Base-by-base conservation (phyloP, 1,140 invertebrate genomes). In the Heliconius eleuchia region DNA sequence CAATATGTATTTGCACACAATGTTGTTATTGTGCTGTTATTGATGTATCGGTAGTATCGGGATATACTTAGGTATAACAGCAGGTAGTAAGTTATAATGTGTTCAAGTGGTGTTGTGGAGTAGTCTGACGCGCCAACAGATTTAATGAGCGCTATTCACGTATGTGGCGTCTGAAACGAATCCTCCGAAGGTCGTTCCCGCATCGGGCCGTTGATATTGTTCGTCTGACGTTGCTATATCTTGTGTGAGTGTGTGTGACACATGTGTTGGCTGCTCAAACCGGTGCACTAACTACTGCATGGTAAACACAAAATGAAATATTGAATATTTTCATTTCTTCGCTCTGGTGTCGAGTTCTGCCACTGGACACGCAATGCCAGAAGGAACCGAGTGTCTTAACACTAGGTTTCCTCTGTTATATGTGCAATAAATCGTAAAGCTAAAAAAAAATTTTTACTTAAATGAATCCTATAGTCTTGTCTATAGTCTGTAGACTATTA, bases 41-140 rank as follows among this genome's bases (percentile, higher is more conserved):
- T 71, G 74, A 23, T 71, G 60, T 42, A 27, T 70, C 39, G 55
- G 19, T 7, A 8, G 39, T 27, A 34, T 2, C 74, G 57, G 74
- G 74, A 70, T 46, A 46, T 16, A 16, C 60, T 11, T 9, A 27
- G 13, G 27, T 60, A 60, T n/a, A 60, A 60, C 2, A 19, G 18
- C 74, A 71, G 74, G 74, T 75, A 75, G 57, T 46, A 8, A 5
- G 34, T 27, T 74, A 60, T 52, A 57, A 57, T 13, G 60, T 66
- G 60, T 66, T 66, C 11, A 30, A 30, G 60, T 66, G 23, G 60
- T 16, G 9, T 1, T 16, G 11, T 27, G 23, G 9, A 27, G n/a
- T 27, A 30, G 1, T 66, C 23, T 66, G 60, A 66, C 27, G 60
- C 60, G 60, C 60, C 3, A 66, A 66, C 60, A 11, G 13, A 30